A percentile compares a stretch with the other conserved stretches of the same genome.
phyloP scores from a whole-genome alignment of 2,113 vertebrate genomes.

The Perccottus glenii region DNA sequence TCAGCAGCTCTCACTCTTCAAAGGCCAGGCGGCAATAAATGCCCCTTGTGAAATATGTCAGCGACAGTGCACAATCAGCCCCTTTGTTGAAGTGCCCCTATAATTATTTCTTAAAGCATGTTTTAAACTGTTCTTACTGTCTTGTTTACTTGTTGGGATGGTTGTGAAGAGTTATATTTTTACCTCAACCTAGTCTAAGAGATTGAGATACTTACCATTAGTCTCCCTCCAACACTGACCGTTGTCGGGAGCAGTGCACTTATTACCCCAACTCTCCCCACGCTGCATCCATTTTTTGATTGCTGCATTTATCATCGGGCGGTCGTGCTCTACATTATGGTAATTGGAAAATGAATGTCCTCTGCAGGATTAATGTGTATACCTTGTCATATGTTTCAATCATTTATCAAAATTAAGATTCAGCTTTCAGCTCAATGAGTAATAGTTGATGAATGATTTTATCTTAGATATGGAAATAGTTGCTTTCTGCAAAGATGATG shows the following conservation, averaged over 20 bases:
- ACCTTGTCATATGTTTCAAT: conserved; percentile 78
- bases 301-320: conserved; percentile 78
- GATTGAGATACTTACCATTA: conserved; percentile 45
- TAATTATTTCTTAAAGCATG: conserved; percentile 49
- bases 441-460: conserved; percentile 59
- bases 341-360: conserved; percentile 82
- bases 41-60: conserved; percentile 71
- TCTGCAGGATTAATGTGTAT: conserved; percentile 79
- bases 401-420: conserved; percentile 80
- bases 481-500: conserved; percentile 34
- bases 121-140: conserved; percentile 17
- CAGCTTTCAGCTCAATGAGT: conserved; percentile 53
- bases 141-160: conserved; percentile 55
- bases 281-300: conserved; percentile 78
- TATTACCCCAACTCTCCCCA: conserved; percentile 69
- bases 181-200: neutral
- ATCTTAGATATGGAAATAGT: conserved; percentile 51
- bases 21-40: conserved; percentile 68
- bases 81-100: conserved; percentile 52
- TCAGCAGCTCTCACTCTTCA: conserved; percentile 70
- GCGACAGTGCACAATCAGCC: conserved; percentile 61
- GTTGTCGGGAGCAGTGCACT: conserved; percentile 61
- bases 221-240: conserved; percentile 61
- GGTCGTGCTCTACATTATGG: conserved; percentile 76
- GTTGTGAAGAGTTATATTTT: conserved; percentile 22